Conservation (phyloP, 2,888 invertebrate species). For the Drosophila atroscutellata region DNA sequence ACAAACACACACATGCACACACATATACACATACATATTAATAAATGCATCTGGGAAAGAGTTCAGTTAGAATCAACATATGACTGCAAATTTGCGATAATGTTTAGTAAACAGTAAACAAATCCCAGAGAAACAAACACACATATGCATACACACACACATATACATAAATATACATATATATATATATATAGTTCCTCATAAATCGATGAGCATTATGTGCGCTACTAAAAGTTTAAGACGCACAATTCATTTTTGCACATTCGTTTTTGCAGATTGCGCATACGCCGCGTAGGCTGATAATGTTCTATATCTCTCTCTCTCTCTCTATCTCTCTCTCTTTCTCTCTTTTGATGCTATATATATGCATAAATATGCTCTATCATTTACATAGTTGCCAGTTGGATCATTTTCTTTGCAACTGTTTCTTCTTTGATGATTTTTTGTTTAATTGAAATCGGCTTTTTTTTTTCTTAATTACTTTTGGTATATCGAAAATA, state of each 20-base stretch:
- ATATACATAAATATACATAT: background rate
- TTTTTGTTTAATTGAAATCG: background rate
- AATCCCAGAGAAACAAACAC: conserved; percentile 50
- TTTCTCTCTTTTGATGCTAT: background rate
- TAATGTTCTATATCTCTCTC: conserved; percentile 22
- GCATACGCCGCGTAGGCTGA: conserved; percentile 60
- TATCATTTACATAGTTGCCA: conserved; percentile 21
- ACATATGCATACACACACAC: conserved; percentile 1
- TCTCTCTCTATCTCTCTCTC: background rate
- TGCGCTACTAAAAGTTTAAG: conserved; percentile 75
- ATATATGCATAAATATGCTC: conserved; percentile 13
- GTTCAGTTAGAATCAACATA: conserved; percentile 65
- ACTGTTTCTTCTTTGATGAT: conserved; percentile 26
- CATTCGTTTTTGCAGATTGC: conserved; percentile 53
- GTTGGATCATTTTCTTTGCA: conserved; percentile 13
- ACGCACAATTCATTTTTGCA: conserved; percentile 30
- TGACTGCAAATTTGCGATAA: conserved; percentile 71
- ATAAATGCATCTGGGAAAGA: conserved; percentile 50
- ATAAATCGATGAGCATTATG: conserved; percentile 75
- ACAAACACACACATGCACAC: accelerated
- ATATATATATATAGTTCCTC: conserved; percentile 53
- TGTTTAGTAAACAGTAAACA: conserved; percentile 75
- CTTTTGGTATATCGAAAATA: background rate
- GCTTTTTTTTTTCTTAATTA: background rate
- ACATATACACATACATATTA: conserved; percentile 9